Conservation (phyloP, 2,888 invertebrate species). For the Phymatocera aterrima region DNA sequence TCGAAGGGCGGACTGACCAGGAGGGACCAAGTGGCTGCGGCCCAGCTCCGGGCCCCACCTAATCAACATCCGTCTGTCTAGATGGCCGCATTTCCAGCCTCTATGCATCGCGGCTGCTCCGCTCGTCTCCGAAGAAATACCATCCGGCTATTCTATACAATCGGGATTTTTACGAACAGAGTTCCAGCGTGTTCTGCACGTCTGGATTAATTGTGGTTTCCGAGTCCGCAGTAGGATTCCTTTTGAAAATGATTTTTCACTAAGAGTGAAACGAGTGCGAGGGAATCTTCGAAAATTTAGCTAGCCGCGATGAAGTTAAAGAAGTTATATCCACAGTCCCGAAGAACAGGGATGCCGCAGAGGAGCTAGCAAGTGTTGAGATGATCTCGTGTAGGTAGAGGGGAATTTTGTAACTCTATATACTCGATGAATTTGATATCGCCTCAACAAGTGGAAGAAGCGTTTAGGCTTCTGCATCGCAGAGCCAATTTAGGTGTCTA, state of each 20-base stretch:
- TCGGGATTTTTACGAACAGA: background rate
- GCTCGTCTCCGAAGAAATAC: constrained; percentile 24
- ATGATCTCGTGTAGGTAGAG: background rate
- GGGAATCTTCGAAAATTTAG: background rate
- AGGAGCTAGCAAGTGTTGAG: background rate
- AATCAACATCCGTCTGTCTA: constrained; percentile 70
- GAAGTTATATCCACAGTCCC: background rate
- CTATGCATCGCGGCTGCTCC: constrained; percentile 47
- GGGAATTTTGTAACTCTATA: constrained; percentile 63
- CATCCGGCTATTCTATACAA: background rate
- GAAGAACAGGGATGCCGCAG: background rate
- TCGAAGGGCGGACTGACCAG: constrained; percentile 58
- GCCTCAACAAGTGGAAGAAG: constrained; percentile 49
- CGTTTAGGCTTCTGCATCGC: constrained; percentile 35
- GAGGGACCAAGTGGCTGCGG: constrained; percentile 53
- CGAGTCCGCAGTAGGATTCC: background rate
- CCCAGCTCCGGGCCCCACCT: constrained; percentile 62
- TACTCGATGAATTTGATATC: constrained; percentile 72
- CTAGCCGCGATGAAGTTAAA: background rate
- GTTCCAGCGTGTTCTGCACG: background rate
- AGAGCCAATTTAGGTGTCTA: background rate
- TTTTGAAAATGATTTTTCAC: background rate
- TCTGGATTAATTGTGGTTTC: constrained; percentile 35
- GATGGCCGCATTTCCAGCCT: constrained; percentile 57
- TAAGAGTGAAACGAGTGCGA: background rate